Evolutionary conservation across 2,888 invertebrate species (phyloP), one percentile per base, ranked within the genome.

Genomic region (Calephelis perditalis): DNA sequence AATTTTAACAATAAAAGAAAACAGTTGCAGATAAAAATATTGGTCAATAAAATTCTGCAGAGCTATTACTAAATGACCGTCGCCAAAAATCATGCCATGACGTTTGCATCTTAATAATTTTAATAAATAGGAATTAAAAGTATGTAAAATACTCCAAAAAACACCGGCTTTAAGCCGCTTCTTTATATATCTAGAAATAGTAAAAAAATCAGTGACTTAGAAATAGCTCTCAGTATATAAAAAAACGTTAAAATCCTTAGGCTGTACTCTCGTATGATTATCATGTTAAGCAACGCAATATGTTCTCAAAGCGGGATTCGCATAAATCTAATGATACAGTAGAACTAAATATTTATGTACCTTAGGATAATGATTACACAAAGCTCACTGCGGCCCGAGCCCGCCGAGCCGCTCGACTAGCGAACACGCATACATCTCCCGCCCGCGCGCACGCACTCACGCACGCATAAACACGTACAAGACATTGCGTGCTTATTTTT

Each of bases 231-330:
- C 89, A 88, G 89, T 79, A 80, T 84, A 82, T 82, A 84, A 85
- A 86, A 84, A 81, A 88, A 84, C 76, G 87, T 90, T 90, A 89
- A 89, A 89, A 89, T 90, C 88, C 89, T 89, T 89, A 89, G 89
- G 89, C 89, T 89, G 89, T 88, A 89, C 89, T 88, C 85, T 86
- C 78, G 77, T 86, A 87, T 84, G 87, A 83, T 87, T 87, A 87
- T 82, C 86, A 88, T 82, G 84, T 87, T 49, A 89, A 89, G 87
- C 88, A 87, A 90, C 89, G 85, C 76, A 83, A 89, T 87, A 88
- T 83, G 84, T 89, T 85, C 89, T 86, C 90, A 83, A 90, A 90
- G 89, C 89, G 83, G 89, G 86, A 84, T 84, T 82, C 82, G 85
- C 86, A 77, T 88, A 86, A 87, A 81, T 87, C 89, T 89, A 90